Evolutionary conservation across 2,113 vertebrate genomes (phyloP).

Genomic region (Dicrurus megarhynchus): DNA sequence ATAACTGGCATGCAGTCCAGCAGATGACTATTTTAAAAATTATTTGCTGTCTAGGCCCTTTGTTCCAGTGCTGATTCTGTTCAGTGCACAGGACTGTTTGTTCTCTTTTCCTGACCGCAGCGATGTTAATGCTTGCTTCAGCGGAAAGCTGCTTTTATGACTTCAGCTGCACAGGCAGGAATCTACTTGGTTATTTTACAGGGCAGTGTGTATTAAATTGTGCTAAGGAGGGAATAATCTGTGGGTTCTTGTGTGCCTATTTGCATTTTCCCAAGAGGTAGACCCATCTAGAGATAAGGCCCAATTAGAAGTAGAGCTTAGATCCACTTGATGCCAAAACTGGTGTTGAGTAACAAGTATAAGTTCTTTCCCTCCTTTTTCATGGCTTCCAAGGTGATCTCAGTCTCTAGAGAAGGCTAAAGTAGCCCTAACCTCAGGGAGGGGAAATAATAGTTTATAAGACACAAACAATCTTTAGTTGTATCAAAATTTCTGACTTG

Average conservation of each 20-base stretch:
- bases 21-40: conserved; percentile 13
- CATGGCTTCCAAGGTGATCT: background rate
- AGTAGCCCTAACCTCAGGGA: background rate
- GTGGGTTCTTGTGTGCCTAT: background rate
- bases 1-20: background rate
- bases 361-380: background rate
- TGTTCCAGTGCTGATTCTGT: background rate
- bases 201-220: background rate
- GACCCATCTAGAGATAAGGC: background rate
- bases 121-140: background rate
- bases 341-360: background rate
- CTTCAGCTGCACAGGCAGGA: background rate
- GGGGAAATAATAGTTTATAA: background rate
- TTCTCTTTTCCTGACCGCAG: conserved; percentile 6
- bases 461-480: background rate
- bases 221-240: background rate
- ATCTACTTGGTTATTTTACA: background rate
- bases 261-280: background rate
- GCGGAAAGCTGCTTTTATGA: background rate
- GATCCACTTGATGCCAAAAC: background rate
- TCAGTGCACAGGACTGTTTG: conserved; percentile 28
- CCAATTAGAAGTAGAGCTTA: background rate
- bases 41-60: background rate
- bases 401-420: background rate
- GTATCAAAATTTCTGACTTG: background rate